phyloP scores from a whole-genome alignment of 2,113 vertebrate genomes.

The Megalops atlanticus region DNA sequence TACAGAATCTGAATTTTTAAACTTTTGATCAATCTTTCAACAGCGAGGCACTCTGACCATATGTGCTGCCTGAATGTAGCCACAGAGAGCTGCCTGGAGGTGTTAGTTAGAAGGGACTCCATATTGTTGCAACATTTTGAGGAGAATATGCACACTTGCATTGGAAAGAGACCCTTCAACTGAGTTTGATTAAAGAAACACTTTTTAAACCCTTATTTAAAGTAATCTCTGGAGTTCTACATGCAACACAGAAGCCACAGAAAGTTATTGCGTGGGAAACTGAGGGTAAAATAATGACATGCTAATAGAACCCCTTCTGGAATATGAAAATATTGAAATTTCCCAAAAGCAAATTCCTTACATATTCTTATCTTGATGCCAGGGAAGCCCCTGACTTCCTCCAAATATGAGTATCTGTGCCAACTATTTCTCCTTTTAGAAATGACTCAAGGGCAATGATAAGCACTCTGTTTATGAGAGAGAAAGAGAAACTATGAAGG shows the following conservation, averaged over 20 bases:
- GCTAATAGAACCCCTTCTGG: not conserved
- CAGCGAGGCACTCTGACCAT: not conserved
- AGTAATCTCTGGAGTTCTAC: not conserved
- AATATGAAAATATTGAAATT: not conserved
- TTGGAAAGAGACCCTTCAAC: not conserved
- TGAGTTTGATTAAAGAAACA: not conserved
- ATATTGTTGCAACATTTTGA: not conserved
- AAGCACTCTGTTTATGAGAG: not conserved
- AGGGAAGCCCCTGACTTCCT: not conserved
- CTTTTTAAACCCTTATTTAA: not conserved
- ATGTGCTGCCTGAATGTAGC: not conserved
- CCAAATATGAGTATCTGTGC: not conserved
- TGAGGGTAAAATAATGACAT: not conserved
- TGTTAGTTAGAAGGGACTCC: not conserved
- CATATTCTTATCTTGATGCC: not conserved
- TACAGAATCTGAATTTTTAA: slow-evolving; percentile 14
- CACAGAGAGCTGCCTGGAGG: slow-evolving; percentile 6
- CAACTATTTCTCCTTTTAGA: not conserved
- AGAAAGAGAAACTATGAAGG: not conserved
- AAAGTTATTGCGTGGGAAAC: not conserved
- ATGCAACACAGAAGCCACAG: too few species aligned
- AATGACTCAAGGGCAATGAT: not conserved
- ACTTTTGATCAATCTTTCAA: not conserved
- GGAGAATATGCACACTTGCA: not conserved
- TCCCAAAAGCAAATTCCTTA: not conserved